Percentiles rank a stretch among this genome's conserved stretches.
Conservation (phyloP, 2,797 vertebrate species). For the Rousettus madagascariensis region DNA sequence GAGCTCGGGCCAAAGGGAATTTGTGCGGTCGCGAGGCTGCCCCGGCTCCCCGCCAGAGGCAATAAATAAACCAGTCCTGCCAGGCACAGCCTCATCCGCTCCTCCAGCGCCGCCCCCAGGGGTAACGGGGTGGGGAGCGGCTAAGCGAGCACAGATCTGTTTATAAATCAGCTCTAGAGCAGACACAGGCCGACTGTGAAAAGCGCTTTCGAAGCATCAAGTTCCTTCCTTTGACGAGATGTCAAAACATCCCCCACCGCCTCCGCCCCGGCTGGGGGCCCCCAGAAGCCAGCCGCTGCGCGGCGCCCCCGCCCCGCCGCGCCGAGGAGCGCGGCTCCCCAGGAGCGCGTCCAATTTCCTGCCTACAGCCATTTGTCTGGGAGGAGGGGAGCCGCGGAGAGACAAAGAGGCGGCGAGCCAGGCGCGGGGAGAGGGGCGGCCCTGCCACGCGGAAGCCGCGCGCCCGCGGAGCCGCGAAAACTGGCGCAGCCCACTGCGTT, state of each 20-base stretch:
- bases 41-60: slow-evolving; percentile 58
- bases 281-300: neutral
- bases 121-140: neutral
- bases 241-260: slow-evolving; percentile 4
- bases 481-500: neutral
- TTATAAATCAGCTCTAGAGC: slow-evolving; percentile 37
- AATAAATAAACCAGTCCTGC: slow-evolving; percentile 62
- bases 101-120: slow-evolving; percentile 1
- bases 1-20: neutral
- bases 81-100: neutral
- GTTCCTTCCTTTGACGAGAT: slow-evolving; percentile 35
- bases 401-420: slow-evolving; percentile 66
- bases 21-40: neutral
- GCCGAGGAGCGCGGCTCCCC: neutral
- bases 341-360: slow-evolving; percentile 43
- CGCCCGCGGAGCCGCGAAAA: neutral
- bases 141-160: slow-evolving; percentile 20
- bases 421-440: neutral
- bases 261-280: neutral
- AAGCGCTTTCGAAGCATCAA: slow-evolving; percentile 52
- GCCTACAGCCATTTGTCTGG: slow-evolving; percentile 47
- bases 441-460: slow-evolving; percentile 47
- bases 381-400: slow-evolving; percentile 47
- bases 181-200: slow-evolving; percentile 19
- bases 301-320: neutral